Evolutionary conservation across 2,113 vertebrate genomes (phyloP), one percentile per base, ranked within the genome.

Genomic region (Cavia aperea): DNA sequence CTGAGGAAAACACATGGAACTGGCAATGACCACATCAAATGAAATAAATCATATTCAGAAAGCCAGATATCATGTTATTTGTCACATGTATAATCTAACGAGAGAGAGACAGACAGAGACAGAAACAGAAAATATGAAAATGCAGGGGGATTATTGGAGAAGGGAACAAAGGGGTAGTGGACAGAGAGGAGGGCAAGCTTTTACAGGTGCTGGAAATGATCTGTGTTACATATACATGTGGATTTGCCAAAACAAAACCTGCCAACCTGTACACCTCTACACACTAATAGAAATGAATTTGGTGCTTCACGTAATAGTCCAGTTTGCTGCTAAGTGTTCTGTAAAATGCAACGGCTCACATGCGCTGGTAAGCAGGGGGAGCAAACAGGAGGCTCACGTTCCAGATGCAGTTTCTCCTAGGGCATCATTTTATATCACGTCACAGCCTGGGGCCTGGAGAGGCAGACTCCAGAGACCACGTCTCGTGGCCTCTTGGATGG

Each of bases 381-480:
- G 33, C 2, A 0, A 36, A 43, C 6, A 18, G 21, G 39, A 29
- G 29, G 7, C 33, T 54, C 82, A 21, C 12, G 21, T 36, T 85
- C 62, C 56, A 81, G 26, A 73, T 1, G 51, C 31, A 87, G 7
- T 21, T 66, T 81, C 58, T 56, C 54, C 81, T 36, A 89, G n/a
- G 16, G 9, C 31, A 21, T 49, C 43, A 26, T 15, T 58, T 4
- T n/a, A 3, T 46, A 13, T 58, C 18, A 21, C 56, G 5, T 62
- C 51, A 56, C 24, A 51, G 54, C 14, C 39, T 24, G 1, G 4
- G 29, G 7, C 54, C 29, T 1, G 1, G 33, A 60, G 16, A 23
- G 18, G 31, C 5, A 33, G 7, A 9, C 23, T 18, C 15, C 24
- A 24, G 14, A 5, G 39, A 24, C 51, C 75, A 46, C 0, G 0